Conservation (phyloP, 2,888 invertebrate genomes). For the Philopedon plagiatum region DNA sequence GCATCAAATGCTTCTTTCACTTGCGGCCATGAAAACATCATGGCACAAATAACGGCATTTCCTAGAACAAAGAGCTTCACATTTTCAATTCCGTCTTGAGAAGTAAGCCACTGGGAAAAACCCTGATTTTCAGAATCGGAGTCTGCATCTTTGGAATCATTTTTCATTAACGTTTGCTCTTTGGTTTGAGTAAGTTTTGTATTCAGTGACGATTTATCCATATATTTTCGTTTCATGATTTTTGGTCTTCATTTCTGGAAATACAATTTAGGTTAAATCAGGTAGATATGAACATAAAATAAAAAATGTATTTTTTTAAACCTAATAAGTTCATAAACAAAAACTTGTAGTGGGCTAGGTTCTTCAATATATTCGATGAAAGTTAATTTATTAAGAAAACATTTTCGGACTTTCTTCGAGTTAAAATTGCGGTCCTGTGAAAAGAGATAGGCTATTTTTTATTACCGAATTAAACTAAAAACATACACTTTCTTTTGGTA, state of each 20-base stretch:
- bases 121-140: conserved; percentile 62
- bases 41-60: conserved; percentile 80
- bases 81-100: conserved; percentile 79
- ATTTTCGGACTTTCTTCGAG: too few species aligned
- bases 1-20: conserved; percentile 74
- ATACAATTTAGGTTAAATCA: background rate
- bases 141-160: conserved; percentile 43
- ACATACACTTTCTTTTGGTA: too few species aligned
- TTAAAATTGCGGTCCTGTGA: too few species aligned
- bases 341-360: too few species aligned
- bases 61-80: conserved; percentile 87
- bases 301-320: too few species aligned
- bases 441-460: too few species aligned
- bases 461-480: too few species aligned
- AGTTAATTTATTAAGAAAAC: too few species aligned
- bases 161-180: background rate
- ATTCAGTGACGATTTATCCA: background rate
- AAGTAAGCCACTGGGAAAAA: conserved; percentile 67
- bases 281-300: too few species aligned
- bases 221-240: conserved; percentile 3
- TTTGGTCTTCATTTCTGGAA: conserved; percentile 11
- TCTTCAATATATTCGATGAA: too few species aligned
- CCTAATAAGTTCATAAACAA: too few species aligned
- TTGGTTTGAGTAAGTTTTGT: background rate
- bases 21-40: conserved; percentile 83